phyloP scores from a whole-genome alignment of 2,113 vertebrate species.

The Triplophysa tibetana region DNA sequence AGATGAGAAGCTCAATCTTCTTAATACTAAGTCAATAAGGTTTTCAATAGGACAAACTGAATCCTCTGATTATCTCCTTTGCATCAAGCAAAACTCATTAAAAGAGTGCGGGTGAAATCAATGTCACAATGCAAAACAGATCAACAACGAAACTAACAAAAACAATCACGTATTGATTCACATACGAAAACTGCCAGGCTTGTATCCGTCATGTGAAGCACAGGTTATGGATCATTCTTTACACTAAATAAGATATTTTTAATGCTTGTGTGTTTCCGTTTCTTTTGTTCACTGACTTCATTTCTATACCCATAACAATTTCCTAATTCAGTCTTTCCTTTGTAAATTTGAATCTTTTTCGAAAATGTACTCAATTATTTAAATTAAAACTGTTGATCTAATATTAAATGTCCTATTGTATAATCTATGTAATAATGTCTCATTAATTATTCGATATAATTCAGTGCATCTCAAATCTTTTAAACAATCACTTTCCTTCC shows the following conservation, averaged over 20 bases:
- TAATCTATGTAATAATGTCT: too few relatives aligned
- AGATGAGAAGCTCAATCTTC: conserved; percentile 39
- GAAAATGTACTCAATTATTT: not conserved
- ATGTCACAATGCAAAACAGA: conserved; percentile 15
- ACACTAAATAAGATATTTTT: not conserved
- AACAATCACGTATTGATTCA: conserved; percentile 52
- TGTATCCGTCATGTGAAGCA: conserved; percentile 44
- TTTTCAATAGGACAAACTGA: conserved; percentile 52
- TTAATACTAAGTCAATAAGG: conserved; percentile 49
- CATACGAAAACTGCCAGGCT: conserved; percentile 21
- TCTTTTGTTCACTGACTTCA: too few relatives aligned
- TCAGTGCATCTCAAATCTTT: too few relatives aligned
- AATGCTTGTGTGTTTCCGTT: too few relatives aligned
- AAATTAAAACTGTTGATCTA: too few relatives aligned
- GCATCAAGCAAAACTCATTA: conserved; percentile 34
- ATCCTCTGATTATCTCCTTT: conserved; percentile 28
- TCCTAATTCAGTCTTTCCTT: too few relatives aligned
- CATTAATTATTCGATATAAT: too few relatives aligned
- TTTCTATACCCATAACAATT: too few relatives aligned
- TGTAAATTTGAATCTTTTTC: not conserved
- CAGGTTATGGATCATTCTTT: not conserved
- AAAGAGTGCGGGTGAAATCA: not conserved
- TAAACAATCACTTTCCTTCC: too few relatives aligned
- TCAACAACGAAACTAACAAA: conserved; percentile 6
- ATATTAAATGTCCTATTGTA: too few relatives aligned